A percentile compares a stretch with the other conserved stretches of the same genome.
These are phyloP conservation scores for Batillaria attramentaria DNA, from an alignment of 1,140 invertebrate genomes.

Conservation along the genomic window DNA sequence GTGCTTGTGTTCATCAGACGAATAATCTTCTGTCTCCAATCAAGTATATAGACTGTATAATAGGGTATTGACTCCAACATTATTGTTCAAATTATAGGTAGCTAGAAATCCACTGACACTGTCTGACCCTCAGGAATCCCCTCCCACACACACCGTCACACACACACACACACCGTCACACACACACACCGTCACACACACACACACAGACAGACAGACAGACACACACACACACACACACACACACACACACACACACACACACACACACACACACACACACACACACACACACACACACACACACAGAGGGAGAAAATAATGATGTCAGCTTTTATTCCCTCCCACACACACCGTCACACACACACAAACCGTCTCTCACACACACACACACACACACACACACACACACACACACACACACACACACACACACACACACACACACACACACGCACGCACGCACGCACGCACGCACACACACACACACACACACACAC, in stretches of 20 bases:
- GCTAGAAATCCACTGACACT: neutral
- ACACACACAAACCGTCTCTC: neutral
- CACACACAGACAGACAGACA: neutral
- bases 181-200: neutral
- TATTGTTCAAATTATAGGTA: neutral
- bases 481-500: conserved; percentile 13
- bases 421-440: neutral
- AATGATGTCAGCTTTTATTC: neutral
- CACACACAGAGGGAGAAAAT: neutral
- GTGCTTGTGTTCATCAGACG: too few species aligned
- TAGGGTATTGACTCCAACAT: neutral
- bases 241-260: neutral
- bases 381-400: neutral
- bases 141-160: too few species aligned
- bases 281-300: neutral
- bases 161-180: too few species aligned
- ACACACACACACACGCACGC: neutral
- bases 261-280: neutral
- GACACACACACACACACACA: neutral
- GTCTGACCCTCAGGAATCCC: neutral
- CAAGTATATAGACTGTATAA: too few species aligned
- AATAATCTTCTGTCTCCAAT: too few species aligned
- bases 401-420: neutral
- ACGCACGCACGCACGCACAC: neutral
- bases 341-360: neutral